A percentile compares a stretch with the other conserved stretches of the same genome.
phyloP scores from a whole-genome alignment of 2,888 invertebrate species.

The Polyploca ridens region DNA sequence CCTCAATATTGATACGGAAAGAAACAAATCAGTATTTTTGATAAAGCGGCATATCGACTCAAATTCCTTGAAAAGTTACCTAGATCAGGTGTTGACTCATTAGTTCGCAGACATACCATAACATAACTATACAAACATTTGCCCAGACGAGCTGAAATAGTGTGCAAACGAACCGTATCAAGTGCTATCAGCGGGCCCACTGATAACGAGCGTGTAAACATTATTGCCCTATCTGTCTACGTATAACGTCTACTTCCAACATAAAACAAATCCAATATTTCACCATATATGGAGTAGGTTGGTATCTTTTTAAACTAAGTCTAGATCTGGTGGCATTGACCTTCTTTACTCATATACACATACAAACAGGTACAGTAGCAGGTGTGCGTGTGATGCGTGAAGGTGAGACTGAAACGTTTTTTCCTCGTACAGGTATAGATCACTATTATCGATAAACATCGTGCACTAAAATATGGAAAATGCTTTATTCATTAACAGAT shows the following conservation, averaged over 20 bases:
- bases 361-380: not conserved
- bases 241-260: constrained; percentile 7
- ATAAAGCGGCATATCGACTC: constrained; percentile 10
- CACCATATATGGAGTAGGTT: not conserved
- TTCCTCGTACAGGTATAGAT: too few species aligned
- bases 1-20: too few species aligned
- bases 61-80: constrained; percentile 39
- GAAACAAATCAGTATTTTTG: too few species aligned
- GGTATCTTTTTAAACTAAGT: not conserved
- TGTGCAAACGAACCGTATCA: constrained; percentile 68
- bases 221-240: constrained; percentile 36
- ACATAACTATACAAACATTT: constrained; percentile 68
- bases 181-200: constrained; percentile 52
- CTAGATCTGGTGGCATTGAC: not conserved
- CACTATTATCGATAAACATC: too few species aligned
- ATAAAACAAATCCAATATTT: not conserved
- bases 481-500: too few species aligned
- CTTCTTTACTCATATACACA: not conserved
- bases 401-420: too few species aligned
- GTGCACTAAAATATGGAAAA: too few species aligned
- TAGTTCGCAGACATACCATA: constrained; percentile 54
- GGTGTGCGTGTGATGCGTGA: not conserved
- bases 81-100: constrained; percentile 55
- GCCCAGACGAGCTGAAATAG: constrained; percentile 67
- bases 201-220: constrained; percentile 50